These are phyloP conservation scores for Conchocele bisecta DNA, from an alignment of 2,888 invertebrate genomes.

Conservation along the genomic window DNA sequence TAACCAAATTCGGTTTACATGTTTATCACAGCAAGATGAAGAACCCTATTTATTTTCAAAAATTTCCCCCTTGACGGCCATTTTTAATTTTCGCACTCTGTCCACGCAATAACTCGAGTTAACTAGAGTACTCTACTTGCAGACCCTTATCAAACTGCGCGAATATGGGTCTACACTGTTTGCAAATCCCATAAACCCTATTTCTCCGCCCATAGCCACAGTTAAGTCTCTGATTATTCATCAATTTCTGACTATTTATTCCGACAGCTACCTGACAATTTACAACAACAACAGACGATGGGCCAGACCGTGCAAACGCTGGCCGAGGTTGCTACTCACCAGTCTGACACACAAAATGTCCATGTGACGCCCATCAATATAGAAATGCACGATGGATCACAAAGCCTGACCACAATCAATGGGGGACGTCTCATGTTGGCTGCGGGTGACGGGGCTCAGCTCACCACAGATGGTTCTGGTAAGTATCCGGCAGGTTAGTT, in stretches of 20 bases:
- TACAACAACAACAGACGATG: slow-evolving; percentile 60
- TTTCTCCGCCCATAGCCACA: too few species aligned
- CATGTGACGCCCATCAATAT: slow-evolving; percentile 17
- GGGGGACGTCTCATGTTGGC: slow-evolving; percentile 95
- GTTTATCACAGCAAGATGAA: too few species aligned
- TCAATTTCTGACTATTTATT: too few species aligned
- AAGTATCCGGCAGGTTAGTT: background rate
- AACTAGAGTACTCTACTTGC: too few species aligned
- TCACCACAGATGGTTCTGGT: slow-evolving; percentile 36
- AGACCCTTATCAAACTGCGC: background rate
- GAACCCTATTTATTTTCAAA: too few species aligned
- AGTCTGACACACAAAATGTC: slow-evolving; percentile 36
- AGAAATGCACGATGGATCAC: slow-evolving; percentile 33
- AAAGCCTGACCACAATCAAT: slow-evolving; percentile 89
- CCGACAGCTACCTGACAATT: slow-evolving; percentile 40
- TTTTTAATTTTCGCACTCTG: too few species aligned
- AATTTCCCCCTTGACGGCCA: too few species aligned
- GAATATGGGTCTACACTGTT: too few species aligned
- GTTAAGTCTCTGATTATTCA: too few species aligned
- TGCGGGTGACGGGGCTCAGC: slow-evolving; percentile 87
- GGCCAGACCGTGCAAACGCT: slow-evolving; percentile 78
- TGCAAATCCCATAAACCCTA: too few species aligned
- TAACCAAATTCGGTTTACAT: too few species aligned
- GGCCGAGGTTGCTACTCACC: slow-evolving; percentile 86
- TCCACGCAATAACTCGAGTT: too few species aligned